phyloP scores from a whole-genome alignment of 37 sponge, comb jelly and placozoan genomes.

The Diacarnus erythraeanus region DNA sequence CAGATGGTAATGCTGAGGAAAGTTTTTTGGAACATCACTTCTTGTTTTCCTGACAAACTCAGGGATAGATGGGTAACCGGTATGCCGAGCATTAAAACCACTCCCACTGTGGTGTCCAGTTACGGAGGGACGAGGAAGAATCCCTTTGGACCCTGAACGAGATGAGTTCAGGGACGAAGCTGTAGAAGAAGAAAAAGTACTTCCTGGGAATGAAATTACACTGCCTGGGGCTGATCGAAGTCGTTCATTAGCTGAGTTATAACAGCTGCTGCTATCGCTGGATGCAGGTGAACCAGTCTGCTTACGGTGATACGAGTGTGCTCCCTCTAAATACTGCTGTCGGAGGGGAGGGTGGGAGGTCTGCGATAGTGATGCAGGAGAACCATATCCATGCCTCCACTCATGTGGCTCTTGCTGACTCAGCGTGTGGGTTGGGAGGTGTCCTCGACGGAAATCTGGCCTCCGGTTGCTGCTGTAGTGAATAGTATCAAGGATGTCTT shows the following conservation, averaged over 20 bases:
- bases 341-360: constrained; percentile 19
- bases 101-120: constrained; percentile 13
- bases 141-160: constrained; percentile 11
- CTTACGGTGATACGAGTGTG: constrained; percentile 4
- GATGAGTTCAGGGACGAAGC: constrained; percentile 37
- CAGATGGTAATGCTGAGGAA: neutral
- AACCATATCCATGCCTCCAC: neutral
- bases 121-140: constrained; percentile 44
- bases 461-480: neutral
- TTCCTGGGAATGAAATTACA: constrained; percentile 49
- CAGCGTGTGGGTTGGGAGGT: constrained; percentile 5
- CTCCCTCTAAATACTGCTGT: constrained; percentile 3
- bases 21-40: neutral
- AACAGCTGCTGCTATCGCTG: constrained; percentile 67
- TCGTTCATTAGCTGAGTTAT: constrained; percentile 43
- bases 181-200: constrained; percentile 29
- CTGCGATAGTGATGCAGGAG: constrained; percentile 42
- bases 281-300: constrained; percentile 61
- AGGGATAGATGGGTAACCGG: neutral
- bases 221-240: constrained; percentile 77
- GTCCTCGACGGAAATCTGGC: neutral
- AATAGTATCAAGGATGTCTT: constrained; percentile 18
- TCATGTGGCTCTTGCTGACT: constrained; percentile 31
- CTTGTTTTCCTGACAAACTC: neutral
- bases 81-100: neutral